A percentile compares a stretch with the other conserved stretches of the same genome.
Evolutionary conservation across 2,888 invertebrate species (phyloP).

Genomic region (Dimorphilus gyrociliatus): DNA sequence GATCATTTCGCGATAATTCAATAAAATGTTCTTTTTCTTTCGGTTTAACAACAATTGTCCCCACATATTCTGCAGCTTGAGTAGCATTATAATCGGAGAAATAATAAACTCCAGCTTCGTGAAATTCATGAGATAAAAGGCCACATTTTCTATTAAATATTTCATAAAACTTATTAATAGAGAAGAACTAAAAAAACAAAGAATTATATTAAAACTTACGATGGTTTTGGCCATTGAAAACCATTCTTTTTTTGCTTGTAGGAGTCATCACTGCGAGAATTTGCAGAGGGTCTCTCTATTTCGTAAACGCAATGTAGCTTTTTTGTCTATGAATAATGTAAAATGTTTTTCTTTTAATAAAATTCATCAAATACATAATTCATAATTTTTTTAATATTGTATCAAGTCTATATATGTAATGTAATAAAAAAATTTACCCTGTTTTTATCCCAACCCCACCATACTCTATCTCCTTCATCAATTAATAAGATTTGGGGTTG

Average conservation of each 20-base stretch:
- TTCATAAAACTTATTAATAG: not conserved
- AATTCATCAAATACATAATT: not conserved
- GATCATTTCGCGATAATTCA: slow-evolving; percentile 24
- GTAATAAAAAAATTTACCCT: slow-evolving; percentile 16
- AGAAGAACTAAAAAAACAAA: not conserved
- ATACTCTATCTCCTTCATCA: slow-evolving; percentile 36
- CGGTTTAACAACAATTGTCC: slow-evolving; percentile 37
- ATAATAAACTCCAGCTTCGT: slow-evolving; percentile 33
- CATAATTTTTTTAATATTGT: not conserved
- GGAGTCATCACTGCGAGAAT: slow-evolving; percentile 23
- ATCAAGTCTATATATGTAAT: not conserved
- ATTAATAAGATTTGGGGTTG: slow-evolving; percentile 32
- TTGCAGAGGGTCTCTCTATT: slow-evolving; percentile 24
- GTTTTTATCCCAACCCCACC: slow-evolving; percentile 35
- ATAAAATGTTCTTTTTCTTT: slow-evolving; percentile 30
- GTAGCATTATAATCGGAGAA: slow-evolving; percentile 35
- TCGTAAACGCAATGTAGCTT: slow-evolving; percentile 34
- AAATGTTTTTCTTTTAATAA: not conserved
- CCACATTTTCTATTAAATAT: slow-evolving; percentile 24
- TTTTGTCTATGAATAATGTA: slow-evolving; percentile 25
- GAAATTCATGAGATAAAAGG: slow-evolving; percentile 31
- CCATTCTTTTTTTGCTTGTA: slow-evolving; percentile 31
- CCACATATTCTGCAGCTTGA: slow-evolving; percentile 34
- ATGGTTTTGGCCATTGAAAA: slow-evolving; percentile 33
- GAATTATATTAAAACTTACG: slow-evolving; percentile 12